A percentile compares a stretch with the other conserved stretches of the same genome.
phyloP scores from a whole-genome alignment of 2,113 vertebrate genomes.

The Panthera tigris region DNA sequence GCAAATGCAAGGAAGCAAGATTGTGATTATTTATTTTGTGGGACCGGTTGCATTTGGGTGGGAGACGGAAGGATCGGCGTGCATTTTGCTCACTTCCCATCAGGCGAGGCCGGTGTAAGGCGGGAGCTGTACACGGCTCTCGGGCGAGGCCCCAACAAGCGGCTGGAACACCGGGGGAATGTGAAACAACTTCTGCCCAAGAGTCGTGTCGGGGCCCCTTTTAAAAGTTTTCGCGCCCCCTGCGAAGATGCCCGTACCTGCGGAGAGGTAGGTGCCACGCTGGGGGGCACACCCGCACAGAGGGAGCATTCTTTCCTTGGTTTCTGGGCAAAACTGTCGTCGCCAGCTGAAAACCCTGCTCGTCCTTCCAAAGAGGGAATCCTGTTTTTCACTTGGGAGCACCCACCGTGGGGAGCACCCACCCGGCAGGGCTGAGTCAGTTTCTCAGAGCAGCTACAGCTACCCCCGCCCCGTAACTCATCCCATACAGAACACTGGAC shows the following conservation, averaged over 20 bases:
- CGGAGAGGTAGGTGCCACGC: fast-evolving
- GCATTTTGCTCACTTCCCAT: not conserved
- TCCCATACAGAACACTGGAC: not conserved
- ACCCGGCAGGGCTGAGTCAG: not conserved
- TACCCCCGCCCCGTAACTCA: not conserved
- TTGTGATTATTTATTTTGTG: not conserved
- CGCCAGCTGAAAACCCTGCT: not conserved
- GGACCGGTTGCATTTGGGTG: constrained; percentile 41
- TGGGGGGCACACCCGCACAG: fast-evolving
- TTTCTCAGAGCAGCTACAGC: constrained; percentile 39
- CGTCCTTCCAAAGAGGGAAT: not conserved
- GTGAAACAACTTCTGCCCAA: not conserved
- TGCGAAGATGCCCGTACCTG: not conserved
- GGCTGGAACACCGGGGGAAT: not conserved
- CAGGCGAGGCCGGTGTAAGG: not conserved
- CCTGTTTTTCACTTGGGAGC: not conserved
- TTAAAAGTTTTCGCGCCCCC: not conserved
- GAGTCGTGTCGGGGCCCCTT: fast-evolving
- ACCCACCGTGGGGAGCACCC: not conserved
- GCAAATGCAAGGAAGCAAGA: not conserved
- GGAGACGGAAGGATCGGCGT: not conserved
- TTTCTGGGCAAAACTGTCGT: not conserved
- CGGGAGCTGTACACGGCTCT: fast-evolving
- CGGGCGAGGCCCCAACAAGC: not conserved
- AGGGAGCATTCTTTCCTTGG: not conserved